Base-by-base conservation (phyloP, 2,113 vertebrate genomes). In the Syngnathus typhle region DNA sequence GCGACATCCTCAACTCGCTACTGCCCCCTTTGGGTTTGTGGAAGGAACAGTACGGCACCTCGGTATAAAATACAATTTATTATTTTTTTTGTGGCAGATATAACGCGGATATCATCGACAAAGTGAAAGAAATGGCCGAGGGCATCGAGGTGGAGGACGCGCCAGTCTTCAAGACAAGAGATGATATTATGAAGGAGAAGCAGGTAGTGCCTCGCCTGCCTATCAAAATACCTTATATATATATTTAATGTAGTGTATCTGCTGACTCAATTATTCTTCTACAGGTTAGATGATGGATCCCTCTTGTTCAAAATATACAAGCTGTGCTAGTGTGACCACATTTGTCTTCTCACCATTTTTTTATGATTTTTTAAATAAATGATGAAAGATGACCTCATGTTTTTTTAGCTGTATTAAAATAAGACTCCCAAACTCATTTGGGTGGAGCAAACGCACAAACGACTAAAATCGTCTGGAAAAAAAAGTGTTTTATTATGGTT, bases 51-150 rank as follows among this genome's bases (percentile, higher is more conserved):
- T 19, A 6, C 4, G 13, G 15, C 15, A 5, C 19, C 46, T 49
- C 1, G 46, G 19, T 1, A 2, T 19, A 49, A 49, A 19, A 49
- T 6, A 19, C 3, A 3, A 19, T 49, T n/a, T 13, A 13, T 44
- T 44, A 3, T 51, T 2, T 60, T 32, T 7, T 19, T 38, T 55
- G 67, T 60, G 6, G 56, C 81, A 95, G 94, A 65, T 95, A 95
- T 49, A 92, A 69, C 81, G 71, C 87, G 21, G 91, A 91, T 64
- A 89, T 96, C 43, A 85, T 94, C 84, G 91, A 93, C 37, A 94
- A 88, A 67, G 94, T 95, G 64, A 91, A 81, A n/a, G 91, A 90
- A 69, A 96, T 95, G 94, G 93, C 93, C 18, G 90, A 94, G 39
- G 94, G 92, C 7, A 91, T 95, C 69, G 89, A 88, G 65, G 92